Evolutionary conservation across 1,140 invertebrate species (phyloP), one percentile per base, ranked within the genome.

Genomic region (Venustaconcha ellipsiformis): DNA sequence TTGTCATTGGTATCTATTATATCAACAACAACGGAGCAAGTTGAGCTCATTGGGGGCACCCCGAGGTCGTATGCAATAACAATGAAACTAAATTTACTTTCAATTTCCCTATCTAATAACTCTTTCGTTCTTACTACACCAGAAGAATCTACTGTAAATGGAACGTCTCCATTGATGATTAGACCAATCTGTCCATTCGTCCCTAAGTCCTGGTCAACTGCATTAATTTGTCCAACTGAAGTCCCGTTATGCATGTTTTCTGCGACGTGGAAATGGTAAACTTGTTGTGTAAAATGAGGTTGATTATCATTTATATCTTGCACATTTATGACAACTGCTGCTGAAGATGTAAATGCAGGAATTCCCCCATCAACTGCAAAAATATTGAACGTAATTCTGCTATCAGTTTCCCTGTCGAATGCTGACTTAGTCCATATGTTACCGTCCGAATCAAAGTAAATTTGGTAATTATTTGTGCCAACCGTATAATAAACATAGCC

Each of bases 1-100:
- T 98, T 98, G 92, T 99, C 97, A 88, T 99, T 99, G 13, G 94
- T 95, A 88, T 98, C 97, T 0, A 72, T 71, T 11, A 90, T 74
- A 13, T 67, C 63, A 3, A 88, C 79, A 1, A 78, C 78, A 0
- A 88, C 83, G 20, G 68, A 70, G 12, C 81, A 80, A 4, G 82
- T 91, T 12, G 76, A 79, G 30, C 83, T 78, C 23, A 62, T 71
- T 14, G 78, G 68, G 2, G 82, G 94, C 56, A 79, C 57, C 17
- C 97, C 97, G 81, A 94, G 93, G 87, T 97, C 96, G 70, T 84
- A 83, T 6, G 89, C 90, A 0, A 93, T 92, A 0, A 97, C 91
- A 81, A 92, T 94, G 26, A 99, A 90, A 3, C 92, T 91, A 88
- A 98, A 98, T 72, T 91, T 91, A 26, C 94, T 92, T 17, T 91